phyloP scores from a whole-genome alignment of 2,113 vertebrate species.

The Scopus umbretta region DNA sequence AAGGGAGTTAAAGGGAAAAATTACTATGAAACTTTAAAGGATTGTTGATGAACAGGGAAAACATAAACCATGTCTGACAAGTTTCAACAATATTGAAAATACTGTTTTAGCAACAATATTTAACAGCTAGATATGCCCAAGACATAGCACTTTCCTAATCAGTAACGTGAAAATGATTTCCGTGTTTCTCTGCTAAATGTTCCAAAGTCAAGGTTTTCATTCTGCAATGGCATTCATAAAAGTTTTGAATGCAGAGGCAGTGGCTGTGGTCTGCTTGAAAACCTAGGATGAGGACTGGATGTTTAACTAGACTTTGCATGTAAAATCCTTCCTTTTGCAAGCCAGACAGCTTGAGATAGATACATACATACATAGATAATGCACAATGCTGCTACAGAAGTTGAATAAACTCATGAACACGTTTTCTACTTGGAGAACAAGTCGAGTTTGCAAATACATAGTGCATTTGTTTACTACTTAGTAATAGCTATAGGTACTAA shows the following conservation, averaged over 20 bases:
- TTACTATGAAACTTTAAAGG: background rate
- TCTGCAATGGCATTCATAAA: background rate
- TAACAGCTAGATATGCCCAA: background rate
- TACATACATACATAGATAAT: background rate
- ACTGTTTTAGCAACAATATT: background rate
- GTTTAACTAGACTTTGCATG: background rate
- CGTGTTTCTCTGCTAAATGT: background rate
- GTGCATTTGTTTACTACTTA: background rate
- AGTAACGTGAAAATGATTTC: background rate
- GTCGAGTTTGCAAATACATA: background rate
- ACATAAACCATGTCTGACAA: background rate
- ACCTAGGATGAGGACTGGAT: background rate
- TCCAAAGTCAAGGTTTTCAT: background rate
- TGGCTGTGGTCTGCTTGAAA: background rate
- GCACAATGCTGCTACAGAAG: background rate
- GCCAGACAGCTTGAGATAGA: background rate
- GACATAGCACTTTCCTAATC: background rate
- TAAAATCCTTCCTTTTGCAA: background rate
- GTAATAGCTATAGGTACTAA: background rate
- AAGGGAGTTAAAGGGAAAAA: background rate
- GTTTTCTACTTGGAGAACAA: background rate
- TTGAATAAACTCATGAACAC: background rate
- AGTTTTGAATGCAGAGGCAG: background rate
- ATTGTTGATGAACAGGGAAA: background rate
- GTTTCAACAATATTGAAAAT: background rate